These are phyloP conservation scores for Sebastes nivosus DNA, from an alignment of 2,797 vertebrate genomes.

Conservation along the genomic window DNA sequence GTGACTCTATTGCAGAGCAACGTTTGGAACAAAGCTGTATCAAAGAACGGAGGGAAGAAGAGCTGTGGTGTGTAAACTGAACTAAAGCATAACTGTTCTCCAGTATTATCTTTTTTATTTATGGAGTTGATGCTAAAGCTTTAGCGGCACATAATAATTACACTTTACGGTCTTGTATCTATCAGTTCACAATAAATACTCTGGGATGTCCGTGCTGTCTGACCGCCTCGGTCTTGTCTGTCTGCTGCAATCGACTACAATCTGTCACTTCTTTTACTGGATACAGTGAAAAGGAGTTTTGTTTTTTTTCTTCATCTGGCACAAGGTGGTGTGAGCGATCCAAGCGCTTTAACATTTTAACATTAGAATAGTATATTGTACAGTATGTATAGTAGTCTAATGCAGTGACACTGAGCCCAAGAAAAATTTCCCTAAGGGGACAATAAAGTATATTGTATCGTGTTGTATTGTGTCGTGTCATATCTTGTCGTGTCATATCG, in stretches of 20 bases:
- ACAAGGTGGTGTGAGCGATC: background rate
- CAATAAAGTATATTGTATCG: background rate
- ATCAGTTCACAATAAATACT: background rate
- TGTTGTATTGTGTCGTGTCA: background rate
- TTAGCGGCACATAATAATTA: background rate
- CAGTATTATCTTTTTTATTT: background rate
- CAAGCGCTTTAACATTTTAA: background rate
- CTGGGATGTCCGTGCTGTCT: background rate
- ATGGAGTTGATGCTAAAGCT: background rate
- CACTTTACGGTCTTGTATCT: background rate
- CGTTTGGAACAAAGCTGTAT: background rate
- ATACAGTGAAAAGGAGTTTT: background rate
- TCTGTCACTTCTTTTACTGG: background rate
- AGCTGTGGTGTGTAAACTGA: background rate
- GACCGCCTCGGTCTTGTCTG: background rate
- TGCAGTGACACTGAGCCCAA: background rate
- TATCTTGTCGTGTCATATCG: too few relatives aligned
- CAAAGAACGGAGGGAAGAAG: too few relatives aligned
- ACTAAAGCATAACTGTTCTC: background rate
- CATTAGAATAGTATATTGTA: background rate
- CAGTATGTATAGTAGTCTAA: background rate
- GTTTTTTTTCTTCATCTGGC: background rate
- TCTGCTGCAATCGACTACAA: background rate
- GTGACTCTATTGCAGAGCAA: background rate
- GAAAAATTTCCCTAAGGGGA: background rate